Conservation (phyloP, 2,888 invertebrate species). For the Agrotis exclamationis region DNA sequence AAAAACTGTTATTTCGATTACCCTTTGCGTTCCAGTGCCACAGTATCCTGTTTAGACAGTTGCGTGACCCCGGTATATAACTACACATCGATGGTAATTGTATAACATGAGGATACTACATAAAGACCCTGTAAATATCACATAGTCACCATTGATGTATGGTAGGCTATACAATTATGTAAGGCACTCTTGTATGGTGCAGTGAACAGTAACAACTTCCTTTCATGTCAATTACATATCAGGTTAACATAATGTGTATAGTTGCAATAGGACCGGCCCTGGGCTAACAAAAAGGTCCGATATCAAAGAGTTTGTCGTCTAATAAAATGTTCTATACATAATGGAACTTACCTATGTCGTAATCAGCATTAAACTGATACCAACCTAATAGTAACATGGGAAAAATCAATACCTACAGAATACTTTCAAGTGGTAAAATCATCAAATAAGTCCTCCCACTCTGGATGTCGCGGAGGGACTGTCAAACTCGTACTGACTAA, state of each 20-base stretch:
- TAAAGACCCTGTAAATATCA: background rate
- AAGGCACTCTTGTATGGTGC: background rate
- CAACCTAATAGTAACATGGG: background rate
- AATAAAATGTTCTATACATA: background rate
- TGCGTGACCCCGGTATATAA: no score
- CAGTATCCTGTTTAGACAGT: no score
- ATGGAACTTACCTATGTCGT: background rate
- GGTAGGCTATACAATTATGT: background rate
- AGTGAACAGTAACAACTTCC: constrained; percentile 9
- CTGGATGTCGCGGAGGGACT: no score
- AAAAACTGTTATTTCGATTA: no score
- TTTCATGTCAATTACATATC: constrained; percentile 16
- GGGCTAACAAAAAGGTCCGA: background rate
- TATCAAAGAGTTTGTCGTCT: background rate
- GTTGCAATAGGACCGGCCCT: constrained; percentile 3
- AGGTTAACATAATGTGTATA: constrained; percentile 5
- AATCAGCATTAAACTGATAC: background rate
- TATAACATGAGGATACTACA: background rate
- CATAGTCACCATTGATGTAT: background rate
- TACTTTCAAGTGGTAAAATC: no score
- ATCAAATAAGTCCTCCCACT: no score
- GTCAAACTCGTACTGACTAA: no score
- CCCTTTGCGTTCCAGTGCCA: no score
- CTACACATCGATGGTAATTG: no score
- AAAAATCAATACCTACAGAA: no score